Evolutionary conservation across 1,140 invertebrate species (phyloP), one percentile per base, ranked within the genome.

Genomic region (Globodera rostochiensis): DNA sequence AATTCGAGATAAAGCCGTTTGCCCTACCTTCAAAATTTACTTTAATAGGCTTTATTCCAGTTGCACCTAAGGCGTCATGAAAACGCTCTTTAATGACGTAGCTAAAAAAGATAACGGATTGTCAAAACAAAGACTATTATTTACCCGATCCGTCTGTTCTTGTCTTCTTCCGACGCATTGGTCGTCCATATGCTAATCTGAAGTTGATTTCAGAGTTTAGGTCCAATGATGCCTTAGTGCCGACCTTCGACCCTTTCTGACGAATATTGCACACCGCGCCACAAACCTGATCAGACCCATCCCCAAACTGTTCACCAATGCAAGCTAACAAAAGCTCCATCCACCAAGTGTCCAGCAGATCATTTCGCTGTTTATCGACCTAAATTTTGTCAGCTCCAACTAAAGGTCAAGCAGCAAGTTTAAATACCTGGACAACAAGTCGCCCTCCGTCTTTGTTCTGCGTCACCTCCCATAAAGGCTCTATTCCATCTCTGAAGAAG

Each of bases 401-500:
- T 60, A 77, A 67, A 66, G 21, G 74, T 46, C 80, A 21, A 36
- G 13, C 45, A 75, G 46, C 46, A 77, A 49, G 13, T 79, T 9
- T 13, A 74, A 67, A 90, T 70, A 91, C 87, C 73, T 79, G 71
- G 53, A 98, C 94, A 7, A 98, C 91, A 96, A 97, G 98, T 86
- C 96, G 92, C 60, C 97, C 97, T 69, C 97, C 97, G 90, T 93
- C 92, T 89, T 94, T 95, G 88, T 95, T 95, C 25, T 93, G 93
- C 76, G 93, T 93, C 91, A 98, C 97, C 92, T 99, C 97, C 97
- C 97, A 98, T 95, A 98, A 98, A 4, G 97, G 97, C 83, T 94
- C 93, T 85, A 98, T 95, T 13, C 94, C 95, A 90, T 95, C 90
- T 89, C 92, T 83, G 91, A 98, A 98, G 78, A 98, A 92, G 25